These are phyloP conservation scores for Hypothenemus hampei DNA, from an alignment of 1,140 invertebrate genomes.

Conservation along the genomic window DNA sequence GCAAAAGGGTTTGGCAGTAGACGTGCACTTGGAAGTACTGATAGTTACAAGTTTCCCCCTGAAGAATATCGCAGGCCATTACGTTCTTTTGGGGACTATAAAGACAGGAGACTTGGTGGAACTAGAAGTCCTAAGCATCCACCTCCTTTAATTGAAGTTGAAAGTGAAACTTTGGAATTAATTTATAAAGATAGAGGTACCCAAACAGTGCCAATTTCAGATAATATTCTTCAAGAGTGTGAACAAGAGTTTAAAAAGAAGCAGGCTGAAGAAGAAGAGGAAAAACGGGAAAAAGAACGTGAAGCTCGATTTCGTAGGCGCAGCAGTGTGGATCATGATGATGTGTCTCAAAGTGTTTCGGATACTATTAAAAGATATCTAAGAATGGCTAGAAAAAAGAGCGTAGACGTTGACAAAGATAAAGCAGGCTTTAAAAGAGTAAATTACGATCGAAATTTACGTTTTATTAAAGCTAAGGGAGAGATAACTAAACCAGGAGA, in stretches of 20 bases:
- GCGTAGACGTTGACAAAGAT: slow-evolving; percentile 69
- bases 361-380: slow-evolving; percentile 80
- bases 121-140: slow-evolving; percentile 38
- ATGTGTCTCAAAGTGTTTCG: slow-evolving; percentile 77
- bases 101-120: slow-evolving; percentile 40
- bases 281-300: slow-evolving; percentile 42
- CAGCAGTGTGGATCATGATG: slow-evolving; percentile 74
- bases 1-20: slow-evolving; percentile 60
- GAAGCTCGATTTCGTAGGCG: slow-evolving; percentile 48
- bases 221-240: slow-evolving; percentile 50
- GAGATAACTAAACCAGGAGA: slow-evolving; percentile 68
- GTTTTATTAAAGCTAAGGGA: slow-evolving; percentile 76
- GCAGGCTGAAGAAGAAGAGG: slow-evolving; percentile 41
- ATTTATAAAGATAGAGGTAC: slow-evolving; percentile 50
- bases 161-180: slow-evolving; percentile 54
- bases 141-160: slow-evolving; percentile 64
- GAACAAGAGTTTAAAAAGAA: slow-evolving; percentile 48
- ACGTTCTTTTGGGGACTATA: slow-evolving; percentile 26
- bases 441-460: slow-evolving; percentile 78
- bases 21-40: slow-evolving; percentile 40
- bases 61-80: slow-evolving; percentile 14
- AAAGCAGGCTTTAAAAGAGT: slow-evolving; percentile 82
- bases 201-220: slow-evolving; percentile 58
- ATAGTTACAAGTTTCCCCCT: slow-evolving; percentile 28
- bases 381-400: slow-evolving; percentile 79